phyloP scores from a whole-genome alignment of 1,140 invertebrate genomes.

The Drosophila pseudoobscura region DNA sequence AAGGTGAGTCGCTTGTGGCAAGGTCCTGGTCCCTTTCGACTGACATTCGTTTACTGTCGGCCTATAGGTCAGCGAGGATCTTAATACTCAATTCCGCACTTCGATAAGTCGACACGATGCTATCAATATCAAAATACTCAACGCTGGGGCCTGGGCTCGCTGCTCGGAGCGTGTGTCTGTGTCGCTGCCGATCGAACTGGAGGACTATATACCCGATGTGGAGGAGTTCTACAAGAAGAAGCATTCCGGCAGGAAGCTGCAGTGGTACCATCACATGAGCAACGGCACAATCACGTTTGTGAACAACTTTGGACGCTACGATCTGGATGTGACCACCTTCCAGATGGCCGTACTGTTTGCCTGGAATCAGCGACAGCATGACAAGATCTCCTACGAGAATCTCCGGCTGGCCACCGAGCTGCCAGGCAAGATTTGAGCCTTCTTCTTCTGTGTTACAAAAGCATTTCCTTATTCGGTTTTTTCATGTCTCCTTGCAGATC shows the following conservation, averaged over 20 bases:
- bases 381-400: constrained; percentile 97
- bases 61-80: constrained; percentile 91
- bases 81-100: constrained; percentile 96
- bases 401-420: constrained; percentile 97
- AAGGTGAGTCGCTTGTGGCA: constrained; percentile 87
- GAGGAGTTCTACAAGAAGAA: constrained; percentile 98
- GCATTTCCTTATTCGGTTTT: neutral
- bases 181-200: constrained; percentile 97
- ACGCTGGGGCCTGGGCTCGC: constrained; percentile 98
- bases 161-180: constrained; percentile 97
- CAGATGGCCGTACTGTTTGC: constrained; percentile 99
- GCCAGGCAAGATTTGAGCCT: constrained; percentile 84
- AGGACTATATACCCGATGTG: constrained; percentile 99
- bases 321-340: constrained; percentile 99
- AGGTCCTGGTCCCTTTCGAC: too few relatives aligned
- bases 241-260: constrained; percentile 98
- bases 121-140: constrained; percentile 97
- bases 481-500: constrained; percentile 85
- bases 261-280: constrained; percentile 99
- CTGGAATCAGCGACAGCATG: constrained; percentile 97
- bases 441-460: neutral
- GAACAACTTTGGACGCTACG: constrained; percentile 96
- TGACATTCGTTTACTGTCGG: neutral
- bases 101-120: constrained; percentile 88
- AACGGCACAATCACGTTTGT: constrained; percentile 98